phyloP scores from a whole-genome alignment of 2,113 vertebrate species.

The Myocastor coypus region DNA sequence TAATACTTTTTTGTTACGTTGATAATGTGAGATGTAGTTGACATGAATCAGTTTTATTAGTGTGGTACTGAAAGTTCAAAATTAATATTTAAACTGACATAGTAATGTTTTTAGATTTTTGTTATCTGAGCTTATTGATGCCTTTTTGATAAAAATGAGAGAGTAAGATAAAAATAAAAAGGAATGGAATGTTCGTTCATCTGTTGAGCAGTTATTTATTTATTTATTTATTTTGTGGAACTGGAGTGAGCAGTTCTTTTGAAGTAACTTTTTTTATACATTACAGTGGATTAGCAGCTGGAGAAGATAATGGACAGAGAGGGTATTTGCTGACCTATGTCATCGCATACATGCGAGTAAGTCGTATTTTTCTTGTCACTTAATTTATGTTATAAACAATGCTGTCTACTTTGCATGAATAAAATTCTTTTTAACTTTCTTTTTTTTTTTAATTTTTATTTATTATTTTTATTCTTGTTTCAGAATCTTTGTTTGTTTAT shows the following conservation, averaged over 20 bases:
- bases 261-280: constrained; percentile 87
- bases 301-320: constrained; percentile 99
- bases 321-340: constrained; percentile 99
- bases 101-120: constrained; percentile 53
- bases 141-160: constrained; percentile 40
- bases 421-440: constrained; percentile 21
- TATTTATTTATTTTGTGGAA: constrained; percentile 35
- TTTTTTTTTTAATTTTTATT: too few species aligned
- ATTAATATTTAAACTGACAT: constrained; percentile 57
- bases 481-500: too few species aligned
- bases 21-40: not conserved
- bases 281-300: constrained; percentile 97
- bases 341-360: constrained; percentile 98
- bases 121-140: constrained; percentile 8
- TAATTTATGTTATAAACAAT: constrained; percentile 27
- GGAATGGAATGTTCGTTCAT: constrained; percentile 31
- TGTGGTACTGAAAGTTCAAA: constrained; percentile 53
- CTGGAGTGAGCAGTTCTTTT: too few species aligned
- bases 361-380: constrained; percentile 81
- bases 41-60: constrained; percentile 45
- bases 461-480: too few species aligned
- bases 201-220: constrained; percentile 46
- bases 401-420: constrained; percentile 41
- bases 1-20: constrained; percentile 49
- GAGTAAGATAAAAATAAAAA: constrained; percentile 60